Evolutionary conservation across 2,797 vertebrate genomes (phyloP).

Genomic region (Craterocephalus amniculus): DNA sequence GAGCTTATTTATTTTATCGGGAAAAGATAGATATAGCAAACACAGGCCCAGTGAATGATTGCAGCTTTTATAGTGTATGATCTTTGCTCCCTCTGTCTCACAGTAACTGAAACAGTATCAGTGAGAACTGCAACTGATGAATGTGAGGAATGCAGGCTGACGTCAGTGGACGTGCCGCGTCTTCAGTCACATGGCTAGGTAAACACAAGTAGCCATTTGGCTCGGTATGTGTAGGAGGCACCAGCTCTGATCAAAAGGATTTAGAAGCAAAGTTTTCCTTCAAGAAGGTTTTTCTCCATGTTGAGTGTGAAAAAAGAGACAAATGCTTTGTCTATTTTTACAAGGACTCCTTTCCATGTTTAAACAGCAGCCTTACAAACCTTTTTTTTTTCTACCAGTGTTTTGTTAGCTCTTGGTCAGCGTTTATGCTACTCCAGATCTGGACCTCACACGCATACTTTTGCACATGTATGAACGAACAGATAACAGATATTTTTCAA

Average conservation of each 20-base stretch:
- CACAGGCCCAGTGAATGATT: constrained; percentile 54
- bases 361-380: constrained; percentile 55
- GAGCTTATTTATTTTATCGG: constrained; percentile 65
- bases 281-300: constrained; percentile 23
- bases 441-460: constrained; percentile 23
- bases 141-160: constrained; percentile 73
- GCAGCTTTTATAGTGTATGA: constrained; percentile 56
- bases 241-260: constrained; percentile 31
- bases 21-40: constrained; percentile 60
- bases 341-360: constrained; percentile 68
- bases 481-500: constrained; percentile 6
- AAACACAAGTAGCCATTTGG: constrained; percentile 64
- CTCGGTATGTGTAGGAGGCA: constrained; percentile 37
- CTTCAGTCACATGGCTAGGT: constrained; percentile 71
- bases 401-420: constrained; percentile 61
- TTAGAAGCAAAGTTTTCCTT: constrained; percentile 46
- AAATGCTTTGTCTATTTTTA: constrained; percentile 69
- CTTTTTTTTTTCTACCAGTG: constrained; percentile 55
- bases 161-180: constrained; percentile 59
- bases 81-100: constrained; percentile 54
- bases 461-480: constrained; percentile 23
- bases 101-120: constrained; percentile 59
- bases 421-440: constrained; percentile 40
- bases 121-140: constrained; percentile 68
- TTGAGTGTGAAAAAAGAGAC: constrained; percentile 50